Evolutionary conservation across 2,113 vertebrate genomes (phyloP), one percentile per base, ranked within the genome.

Genomic region (Phaetusa simplex): DNA sequence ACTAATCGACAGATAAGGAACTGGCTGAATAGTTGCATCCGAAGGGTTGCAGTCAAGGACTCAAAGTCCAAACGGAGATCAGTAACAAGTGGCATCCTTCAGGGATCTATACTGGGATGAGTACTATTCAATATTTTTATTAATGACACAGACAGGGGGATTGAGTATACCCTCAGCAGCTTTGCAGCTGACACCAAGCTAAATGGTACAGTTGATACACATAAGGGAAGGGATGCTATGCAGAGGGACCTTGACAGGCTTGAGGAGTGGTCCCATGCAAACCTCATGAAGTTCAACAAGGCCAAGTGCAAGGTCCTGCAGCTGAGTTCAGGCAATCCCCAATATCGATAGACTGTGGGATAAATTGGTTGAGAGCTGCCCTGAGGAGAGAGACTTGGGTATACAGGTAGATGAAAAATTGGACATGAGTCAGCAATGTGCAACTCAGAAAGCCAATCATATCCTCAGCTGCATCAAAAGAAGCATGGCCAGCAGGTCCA

Each of bases 21-120:
- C 30, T 59, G 17, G 21, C 50, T 82, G 45, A 22, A 55, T 43
- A 12, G 23, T 32, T 10, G 3, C 10, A n/a, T n/a, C 40, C 47
- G 59, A 72, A 72, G 32, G 38, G 4, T n/a, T 73, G 20, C 24
- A 47, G 50, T 42, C 62, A 76, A 59, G 29, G 22, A 42, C 43
- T 74, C 24, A n/a, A 14, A 36, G 24, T 56, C 12, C 49, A 80
- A 52, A 74, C 11, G 12, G 61, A 58, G 36, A 42, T 20, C 42
- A 24, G 23, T 56, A 36, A 43, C 10, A n/a, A 66, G 10, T 23
- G 5, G 32, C 29, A 14, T 23, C 11, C 50, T 40, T 55, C 76
- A 21, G 29, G 12, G 17, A 10, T 52, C 38, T 1, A 2, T 40
- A 29, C 0, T 24, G 14, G 22, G 20, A 38, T 7, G 5, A 55